Conservation (phyloP, 2,797 vertebrate species). For the Gallinago nigripennis region DNA sequence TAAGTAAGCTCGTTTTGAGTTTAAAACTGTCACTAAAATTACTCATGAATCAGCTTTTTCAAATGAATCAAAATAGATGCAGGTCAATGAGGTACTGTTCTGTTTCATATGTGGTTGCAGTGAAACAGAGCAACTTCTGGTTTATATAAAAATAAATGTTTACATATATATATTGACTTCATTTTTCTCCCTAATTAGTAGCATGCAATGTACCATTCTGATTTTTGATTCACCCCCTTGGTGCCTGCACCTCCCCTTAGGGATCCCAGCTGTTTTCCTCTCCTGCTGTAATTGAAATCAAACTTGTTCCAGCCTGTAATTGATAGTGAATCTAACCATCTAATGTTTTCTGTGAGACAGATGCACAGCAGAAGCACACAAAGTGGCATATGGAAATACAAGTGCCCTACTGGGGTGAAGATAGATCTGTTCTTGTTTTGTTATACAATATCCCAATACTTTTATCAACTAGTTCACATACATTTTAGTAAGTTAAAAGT, state of each 20-base stretch:
- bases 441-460: not conserved
- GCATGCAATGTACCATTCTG: constrained; percentile 68
- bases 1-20: not conserved
- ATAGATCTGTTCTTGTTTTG: constrained; percentile 20
- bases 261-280: constrained; percentile 80
- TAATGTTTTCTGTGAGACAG: constrained; percentile 79
- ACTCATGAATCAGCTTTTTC: constrained; percentile 32
- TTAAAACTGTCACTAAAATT: constrained; percentile 8
- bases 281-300: constrained; percentile 81
- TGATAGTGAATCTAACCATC: constrained; percentile 79
- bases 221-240: constrained; percentile 70
- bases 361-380: constrained; percentile 67
- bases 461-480: not conserved
- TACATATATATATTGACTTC: constrained; percentile 58
- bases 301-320: constrained; percentile 79
- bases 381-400: constrained; percentile 69
- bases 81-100: constrained; percentile 6
- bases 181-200: constrained; percentile 78
- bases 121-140: constrained; percentile 40
- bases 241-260: constrained; percentile 64
- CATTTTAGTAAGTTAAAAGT: not conserved
- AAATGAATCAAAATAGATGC: constrained; percentile 6
- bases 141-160: constrained; percentile 41
- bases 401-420: constrained; percentile 48
- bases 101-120: constrained; percentile 30